Evolutionary conservation across 2,888 invertebrate genomes (phyloP).

Genomic region (Caenorhabditis afra): DNA sequence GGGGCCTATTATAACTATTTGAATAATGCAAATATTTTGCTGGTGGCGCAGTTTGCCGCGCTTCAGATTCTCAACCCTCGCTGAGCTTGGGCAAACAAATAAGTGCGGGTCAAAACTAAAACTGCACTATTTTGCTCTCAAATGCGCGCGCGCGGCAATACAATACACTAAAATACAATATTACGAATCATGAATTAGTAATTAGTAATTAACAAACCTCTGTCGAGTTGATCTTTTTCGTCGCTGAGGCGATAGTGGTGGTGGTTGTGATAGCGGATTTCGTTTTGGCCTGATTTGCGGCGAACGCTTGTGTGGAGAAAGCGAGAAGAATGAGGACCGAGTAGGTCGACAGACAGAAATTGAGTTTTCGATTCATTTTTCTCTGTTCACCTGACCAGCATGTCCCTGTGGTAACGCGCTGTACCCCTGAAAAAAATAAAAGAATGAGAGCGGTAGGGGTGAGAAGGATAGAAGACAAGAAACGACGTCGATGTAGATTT

Average conservation of each 20-base stretch:
- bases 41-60: constrained; percentile 22
- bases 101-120: constrained; percentile 28
- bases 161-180: constrained; percentile 12
- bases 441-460: neutral
- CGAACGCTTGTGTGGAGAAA: constrained; percentile 54
- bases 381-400: constrained; percentile 52
- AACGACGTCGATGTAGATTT: constrained; percentile 16
- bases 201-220: no score
- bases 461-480: neutral
- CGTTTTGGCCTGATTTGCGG: constrained; percentile 53
- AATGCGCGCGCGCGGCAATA: constrained; percentile 7
- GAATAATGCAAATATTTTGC: constrained; percentile 60
- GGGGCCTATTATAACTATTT: constrained; percentile 44
- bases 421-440: constrained; percentile 45
- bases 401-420: constrained; percentile 49
- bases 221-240: constrained; percentile 20
- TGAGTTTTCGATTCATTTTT: constrained; percentile 45
- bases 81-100: constrained; percentile 43
- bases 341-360: constrained; percentile 47
- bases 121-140: no score
- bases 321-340: constrained; percentile 52
- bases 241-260: neutral
- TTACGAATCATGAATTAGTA: neutral
- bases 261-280: constrained; percentile 19
- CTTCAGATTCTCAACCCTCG: constrained; percentile 42